Evolutionary conservation across 2,888 invertebrate species (phyloP), one percentile per base, ranked within the genome.

Genomic region (Ypsolopha scabrella): DNA sequence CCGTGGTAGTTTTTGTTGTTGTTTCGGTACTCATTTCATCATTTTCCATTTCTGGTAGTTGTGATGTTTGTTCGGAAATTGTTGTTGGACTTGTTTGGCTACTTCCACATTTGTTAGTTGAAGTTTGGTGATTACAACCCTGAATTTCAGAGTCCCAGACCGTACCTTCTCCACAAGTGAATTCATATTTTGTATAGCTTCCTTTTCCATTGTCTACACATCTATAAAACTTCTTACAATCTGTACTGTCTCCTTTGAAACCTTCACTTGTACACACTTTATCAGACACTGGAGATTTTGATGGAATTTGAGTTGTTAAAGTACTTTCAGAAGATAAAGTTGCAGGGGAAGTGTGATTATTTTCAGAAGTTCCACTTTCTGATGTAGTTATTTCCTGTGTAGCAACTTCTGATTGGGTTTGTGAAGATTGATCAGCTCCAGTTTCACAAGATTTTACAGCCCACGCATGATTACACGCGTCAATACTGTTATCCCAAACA

Each of bases 151-250:
- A 81, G 71, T 92, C 91, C 91, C 92, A 92, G 13, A 91, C 90
- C 3, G 93, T 93, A 48, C 92, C 93, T 39, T 90, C 88, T 0
- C 90, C 91, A 67, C 94, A 94, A 11, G 78, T 77, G 64, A 93
- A 94, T 51, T 92, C 90, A 65, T 91, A 91, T 74, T 88, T 90
- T 51, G 76, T 89, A 60, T 80, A 92, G 10, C 87, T 81, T 53
- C 88, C 88, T 44, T 85, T 75, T 1, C 88, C 89, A 63, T 88
- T 82, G 51, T 81, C 78, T 14, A 93, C 92, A 72, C 94, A 94
- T 58, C 93, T 86, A 66, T 92, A 92, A 76, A 93, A 94, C 66
- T 91, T 92, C 51, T 83, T 89, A 64, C 93, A 94, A 65, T 93
- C 87, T 48, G 80, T 75, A 33, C 87, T 77, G 72, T 93, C 89